Evolutionary conservation across 2,888 invertebrate genomes (phyloP).

Genomic region (Nebria brevicollis): DNA sequence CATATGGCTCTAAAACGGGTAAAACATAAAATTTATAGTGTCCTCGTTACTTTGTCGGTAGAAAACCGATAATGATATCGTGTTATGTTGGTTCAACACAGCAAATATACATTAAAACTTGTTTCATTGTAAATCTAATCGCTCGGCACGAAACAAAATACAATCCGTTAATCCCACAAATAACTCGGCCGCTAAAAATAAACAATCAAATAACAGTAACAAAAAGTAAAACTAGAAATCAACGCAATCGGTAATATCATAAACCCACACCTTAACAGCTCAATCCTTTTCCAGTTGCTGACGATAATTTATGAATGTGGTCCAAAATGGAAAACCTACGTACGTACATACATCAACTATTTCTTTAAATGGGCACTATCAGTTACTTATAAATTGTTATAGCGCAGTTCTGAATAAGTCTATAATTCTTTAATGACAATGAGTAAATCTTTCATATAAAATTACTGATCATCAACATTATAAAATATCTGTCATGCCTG

Average conservation of each 20-base stretch:
- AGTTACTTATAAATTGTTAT: too few species aligned
- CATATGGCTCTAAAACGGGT: background rate
- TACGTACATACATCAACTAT: background rate
- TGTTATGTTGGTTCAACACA: background rate
- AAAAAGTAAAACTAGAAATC: conserved; percentile 12
- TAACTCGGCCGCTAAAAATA: background rate
- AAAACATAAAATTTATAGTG: background rate
- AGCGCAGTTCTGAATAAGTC: too few species aligned
- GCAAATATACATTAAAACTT: background rate
- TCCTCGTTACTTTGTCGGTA: background rate
- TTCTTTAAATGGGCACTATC: too few species aligned
- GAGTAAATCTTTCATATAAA: too few species aligned
- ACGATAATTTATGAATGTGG: background rate
- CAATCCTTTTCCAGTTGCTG: background rate
- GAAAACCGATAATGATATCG: conserved; percentile 1
- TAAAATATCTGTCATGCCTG: too few species aligned
- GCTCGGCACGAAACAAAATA: background rate
- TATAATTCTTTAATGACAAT: too few species aligned
- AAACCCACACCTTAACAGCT: background rate
- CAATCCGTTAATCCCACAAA: background rate
- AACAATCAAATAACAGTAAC: background rate
- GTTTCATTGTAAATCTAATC: background rate
- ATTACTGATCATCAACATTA: too few species aligned
- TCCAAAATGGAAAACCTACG: background rate
- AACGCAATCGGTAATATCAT: conserved; percentile 4